A percentile compares a stretch with the other conserved stretches of the same genome.
Evolutionary conservation across 2,797 vertebrate species (phyloP).

Genomic region (Chiloscyllium punctatum): DNA sequence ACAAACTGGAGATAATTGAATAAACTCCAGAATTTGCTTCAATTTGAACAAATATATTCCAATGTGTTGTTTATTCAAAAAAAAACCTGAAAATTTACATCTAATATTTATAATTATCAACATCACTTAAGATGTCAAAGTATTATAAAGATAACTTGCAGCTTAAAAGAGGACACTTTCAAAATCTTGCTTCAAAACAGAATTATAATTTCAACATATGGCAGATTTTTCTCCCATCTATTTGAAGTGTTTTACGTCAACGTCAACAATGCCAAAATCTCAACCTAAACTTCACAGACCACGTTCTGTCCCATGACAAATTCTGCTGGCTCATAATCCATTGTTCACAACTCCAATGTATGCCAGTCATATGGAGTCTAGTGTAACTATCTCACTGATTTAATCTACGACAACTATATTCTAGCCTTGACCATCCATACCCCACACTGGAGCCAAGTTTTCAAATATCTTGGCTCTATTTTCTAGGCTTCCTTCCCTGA

Average conservation of each 20-base stretch:
- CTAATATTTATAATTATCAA: not conserved
- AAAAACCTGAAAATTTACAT: not conserved
- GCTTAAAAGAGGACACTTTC: not conserved
- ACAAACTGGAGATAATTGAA: not conserved
- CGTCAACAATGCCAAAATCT: too few species aligned
- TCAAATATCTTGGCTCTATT: not conserved
- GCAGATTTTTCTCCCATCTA: not conserved
- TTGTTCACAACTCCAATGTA: not conserved
- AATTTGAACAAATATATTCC: not conserved
- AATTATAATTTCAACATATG: not conserved
- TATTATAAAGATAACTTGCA: not conserved
- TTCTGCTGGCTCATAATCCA: not conserved
- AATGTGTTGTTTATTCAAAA: not conserved
- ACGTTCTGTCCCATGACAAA: not conserved
- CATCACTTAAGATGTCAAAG: not conserved
- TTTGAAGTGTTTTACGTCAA: too few species aligned
- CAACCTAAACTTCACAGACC: not conserved
- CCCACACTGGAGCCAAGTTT: not conserved
- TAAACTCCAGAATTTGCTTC: not conserved
- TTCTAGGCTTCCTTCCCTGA: not conserved
- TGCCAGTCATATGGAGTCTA: not conserved
- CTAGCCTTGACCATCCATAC: not conserved
- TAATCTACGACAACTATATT: not conserved
- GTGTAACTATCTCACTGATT: not conserved
- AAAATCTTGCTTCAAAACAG: conserved; percentile 3